Evolutionary conservation across 1,140 invertebrate species (phyloP), one percentile per base, ranked within the genome.

Genomic region (Drosophila tani): DNA sequence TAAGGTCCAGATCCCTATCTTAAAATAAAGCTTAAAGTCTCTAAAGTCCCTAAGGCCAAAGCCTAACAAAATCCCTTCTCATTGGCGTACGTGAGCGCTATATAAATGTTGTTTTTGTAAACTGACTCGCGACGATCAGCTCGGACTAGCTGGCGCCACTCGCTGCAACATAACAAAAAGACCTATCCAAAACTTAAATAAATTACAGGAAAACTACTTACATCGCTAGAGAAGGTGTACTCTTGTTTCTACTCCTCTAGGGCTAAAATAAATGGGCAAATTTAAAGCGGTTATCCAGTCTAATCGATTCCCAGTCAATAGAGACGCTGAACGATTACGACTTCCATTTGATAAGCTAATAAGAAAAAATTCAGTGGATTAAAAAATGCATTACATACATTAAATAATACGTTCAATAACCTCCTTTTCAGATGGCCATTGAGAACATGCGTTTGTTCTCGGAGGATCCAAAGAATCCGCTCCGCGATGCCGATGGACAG

Each of bases 391-490:
- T 32, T 32, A 32, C 9, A 9, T 32, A 32, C 29, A 14, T 5
- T 0, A 38, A 21, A 40, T 40, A 24, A 56, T 11, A 9, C n/a
- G 3, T n/a, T 11, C 1, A 27, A 15, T n/a, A 1, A n/a, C 6
- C 11, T n/a, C 1, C 3, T 32, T 35, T 59, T 1, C 49, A 88
- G 84, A 88, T 88, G 84, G 84, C 84, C 49, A 88, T 88, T 69
- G 84, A 88, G 66, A 90, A 90, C 73, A 90, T 90, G 85, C 65
- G 86, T 4, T 45, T 90, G 45, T 90, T 90, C 41, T 90, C 82
- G 12, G 83, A 87, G 75, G 82, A 86, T 80, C 82, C 83, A 46
- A 87, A 80, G 47, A 86, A 77, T 82, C 79, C 82, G n/a, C 24
- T 86, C 41, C 78, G 82, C n/a, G 79, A 79, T 50, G 79, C 75